Evolutionary conservation across 2,888 invertebrate genomes (phyloP).

Genomic region (Ceriagrion tenellum): DNA sequence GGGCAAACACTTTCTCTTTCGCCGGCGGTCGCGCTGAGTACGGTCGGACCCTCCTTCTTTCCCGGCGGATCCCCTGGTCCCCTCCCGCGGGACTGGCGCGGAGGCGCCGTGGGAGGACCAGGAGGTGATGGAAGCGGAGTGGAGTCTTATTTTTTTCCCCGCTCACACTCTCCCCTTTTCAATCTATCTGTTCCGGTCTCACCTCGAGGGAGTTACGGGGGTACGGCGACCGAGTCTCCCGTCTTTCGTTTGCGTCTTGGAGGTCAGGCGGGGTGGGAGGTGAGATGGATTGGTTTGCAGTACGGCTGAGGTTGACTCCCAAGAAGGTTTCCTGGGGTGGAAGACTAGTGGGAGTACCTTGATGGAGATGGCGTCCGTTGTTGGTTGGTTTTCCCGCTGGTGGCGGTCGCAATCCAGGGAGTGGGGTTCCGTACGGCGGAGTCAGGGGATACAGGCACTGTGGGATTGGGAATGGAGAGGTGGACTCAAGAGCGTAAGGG

Average conservation of each 20-base stretch:
- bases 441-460: background rate
- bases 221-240: constrained; percentile 2
- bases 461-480: constrained; percentile 28
- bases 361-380: constrained; percentile 33
- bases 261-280: background rate
- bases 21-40: background rate
- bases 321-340: background rate
- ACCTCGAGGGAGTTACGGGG: constrained; percentile 34
- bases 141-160: background rate
- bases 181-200: constrained; percentile 21
- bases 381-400: background rate
- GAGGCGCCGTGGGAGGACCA: background rate
- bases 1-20: background rate
- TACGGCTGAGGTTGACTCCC: background rate
- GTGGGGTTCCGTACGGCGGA: background rate
- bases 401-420: background rate
- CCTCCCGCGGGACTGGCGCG: background rate
- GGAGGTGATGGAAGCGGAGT: background rate
- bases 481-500: background rate
- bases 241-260: background rate
- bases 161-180: constrained; percentile 41
- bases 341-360: background rate
- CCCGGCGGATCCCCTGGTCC: background rate
- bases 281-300: background rate
- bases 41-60: background rate